phyloP scores from a whole-genome alignment of 2,113 vertebrate genomes.

The Tautogolabrus adspersus region DNA sequence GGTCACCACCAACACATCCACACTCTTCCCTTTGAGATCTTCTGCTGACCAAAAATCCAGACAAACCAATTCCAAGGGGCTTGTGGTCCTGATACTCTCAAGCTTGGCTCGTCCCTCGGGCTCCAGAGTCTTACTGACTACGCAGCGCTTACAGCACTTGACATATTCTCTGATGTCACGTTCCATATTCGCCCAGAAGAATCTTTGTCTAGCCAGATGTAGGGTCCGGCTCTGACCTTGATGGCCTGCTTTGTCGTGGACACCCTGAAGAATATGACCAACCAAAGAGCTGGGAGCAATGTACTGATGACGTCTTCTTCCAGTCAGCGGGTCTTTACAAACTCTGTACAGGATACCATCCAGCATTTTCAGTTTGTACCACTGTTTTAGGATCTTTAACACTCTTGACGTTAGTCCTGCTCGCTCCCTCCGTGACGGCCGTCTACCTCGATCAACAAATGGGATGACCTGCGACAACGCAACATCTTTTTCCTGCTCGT shows the following conservation, averaged over 20 bases:
- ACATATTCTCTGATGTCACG: slow-evolving; percentile 22
- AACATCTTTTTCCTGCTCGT: background rate
- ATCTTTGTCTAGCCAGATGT: slow-evolving; percentile 27
- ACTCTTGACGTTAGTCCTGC: rapidly evolving
- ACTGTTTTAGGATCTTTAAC: background rate
- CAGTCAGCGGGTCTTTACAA: background rate
- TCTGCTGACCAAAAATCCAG: background rate
- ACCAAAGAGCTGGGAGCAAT: background rate
- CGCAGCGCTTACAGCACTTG: background rate
- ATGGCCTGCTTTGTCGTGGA: slow-evolving; percentile 22
- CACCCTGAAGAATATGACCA: background rate
- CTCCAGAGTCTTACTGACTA: slow-evolving; percentile 1
- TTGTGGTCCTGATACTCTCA: background rate
- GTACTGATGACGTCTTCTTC: background rate
- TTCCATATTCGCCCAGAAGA: slow-evolving; percentile 44
- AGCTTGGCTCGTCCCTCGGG: background rate
- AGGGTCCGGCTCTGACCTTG: slow-evolving; percentile 28
- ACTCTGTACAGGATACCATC: slow-evolving; percentile 17
- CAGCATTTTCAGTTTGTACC: background rate
- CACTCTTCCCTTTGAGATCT: background rate
- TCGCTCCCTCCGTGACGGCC: background rate
- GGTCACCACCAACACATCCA: background rate
- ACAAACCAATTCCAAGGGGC: background rate
- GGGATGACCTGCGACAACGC: background rate
- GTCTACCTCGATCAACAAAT: rapidly evolving